Conservation (phyloP, 37 sponge, comb jelly and placozoan species). For the Axinella damicornis region DNA sequence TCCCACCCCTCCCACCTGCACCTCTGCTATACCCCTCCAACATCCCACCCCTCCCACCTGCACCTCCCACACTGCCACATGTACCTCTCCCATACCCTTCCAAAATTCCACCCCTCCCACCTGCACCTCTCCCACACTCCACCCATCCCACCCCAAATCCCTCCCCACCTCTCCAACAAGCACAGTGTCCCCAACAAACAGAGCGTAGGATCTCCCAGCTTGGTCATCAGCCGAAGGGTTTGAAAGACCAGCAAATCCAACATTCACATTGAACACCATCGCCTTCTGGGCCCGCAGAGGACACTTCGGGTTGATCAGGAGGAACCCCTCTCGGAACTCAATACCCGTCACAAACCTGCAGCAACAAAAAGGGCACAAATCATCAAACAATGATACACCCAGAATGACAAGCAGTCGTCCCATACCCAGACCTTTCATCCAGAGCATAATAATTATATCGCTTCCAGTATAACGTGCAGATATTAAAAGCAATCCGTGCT, state of each 20-base stretch:
- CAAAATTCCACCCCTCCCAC: neutral
- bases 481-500: no score
- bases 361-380: no score
- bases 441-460: no score
- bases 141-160: neutral
- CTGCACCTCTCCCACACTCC: no score
- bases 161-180: conserved; percentile 66
- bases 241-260: conserved; percentile 75
- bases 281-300: conserved; percentile 52
- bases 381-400: no score
- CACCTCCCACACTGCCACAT: no score
- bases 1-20: no score
- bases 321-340: conserved; percentile 89
- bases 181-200: conserved; percentile 95
- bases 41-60: no score
- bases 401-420: no score
- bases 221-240: conserved; percentile 63
- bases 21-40: no score
- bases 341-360: conserved; percentile 90
- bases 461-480: no score
- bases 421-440: no score
- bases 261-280: conserved; percentile 83
- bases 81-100: neutral
- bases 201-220: conserved; percentile 70
- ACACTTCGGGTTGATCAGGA: conserved; percentile 86